Evolutionary conservation across 1,140 invertebrate genomes (phyloP), one percentile per base, ranked within the genome.

Genomic region (Leptopilina boulardi): DNA sequence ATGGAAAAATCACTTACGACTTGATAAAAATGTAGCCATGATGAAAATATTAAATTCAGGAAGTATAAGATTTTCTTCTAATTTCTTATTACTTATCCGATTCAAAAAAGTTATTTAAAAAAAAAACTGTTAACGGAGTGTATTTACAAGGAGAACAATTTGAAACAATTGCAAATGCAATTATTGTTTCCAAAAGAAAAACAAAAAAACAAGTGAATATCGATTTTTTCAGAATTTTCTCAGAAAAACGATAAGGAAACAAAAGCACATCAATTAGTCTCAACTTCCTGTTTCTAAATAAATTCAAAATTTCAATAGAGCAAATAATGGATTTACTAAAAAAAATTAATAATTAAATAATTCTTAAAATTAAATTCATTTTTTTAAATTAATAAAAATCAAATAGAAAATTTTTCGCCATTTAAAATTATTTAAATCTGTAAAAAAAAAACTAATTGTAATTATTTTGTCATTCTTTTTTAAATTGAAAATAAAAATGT

Each of bases 121-220:
- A n/a, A n/a, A n/a, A 66, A 66, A 30, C 21, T 66, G 21, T 15
- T 30, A 66, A 66, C 23, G 2, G 9, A 10, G 26, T 59, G 21
- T 59, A 23, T 59, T 19, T 19, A 59, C 23, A 44, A 21, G 23
- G 23, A 13, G 59, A 66, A 66, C 59, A 66, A 66, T 66, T 30
- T 66, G 23, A 66, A 66, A 66, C 59, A 66, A 66, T 66, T 66
- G 59, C 13, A 66, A 15, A 9, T 30, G 13, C 59, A 23, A 23
- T 23, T n/a, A n/a, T n/a, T 59, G 19, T 23, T 21, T 23, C 21
- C 44, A 18, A 19, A 54, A n/a, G n/a, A n/a, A n/a, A n/a, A 19
- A 19, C 13, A 19, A 19, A n/a, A 54, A 54, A 54, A 54, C 51
- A 54, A 54, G 19, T 21, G 51, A 54, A 21, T 3, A 19, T 9